These are phyloP conservation scores for Cossypha heuglini DNA, from an alignment of 2,797 vertebrate species.

Conservation along the genomic window DNA sequence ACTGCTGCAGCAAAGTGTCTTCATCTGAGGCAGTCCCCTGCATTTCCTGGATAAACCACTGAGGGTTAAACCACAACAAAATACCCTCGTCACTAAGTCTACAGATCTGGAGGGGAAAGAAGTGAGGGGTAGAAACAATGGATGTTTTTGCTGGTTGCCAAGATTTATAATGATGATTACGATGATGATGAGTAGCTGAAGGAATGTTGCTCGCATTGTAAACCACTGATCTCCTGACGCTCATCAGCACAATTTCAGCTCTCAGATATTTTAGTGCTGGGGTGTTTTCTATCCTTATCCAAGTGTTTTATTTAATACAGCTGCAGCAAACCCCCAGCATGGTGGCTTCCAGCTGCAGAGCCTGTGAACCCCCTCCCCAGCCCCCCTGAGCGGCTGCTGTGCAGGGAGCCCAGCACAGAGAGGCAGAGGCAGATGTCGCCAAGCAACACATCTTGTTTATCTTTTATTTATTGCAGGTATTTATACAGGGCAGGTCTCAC, in stretches of 20 bases:
- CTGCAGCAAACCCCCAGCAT: slow-evolving; percentile 40
- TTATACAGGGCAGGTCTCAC: slow-evolving; percentile 37
- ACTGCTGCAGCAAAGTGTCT: neutral
- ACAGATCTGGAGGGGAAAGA: neutral
- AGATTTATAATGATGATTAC: slow-evolving; percentile 37
- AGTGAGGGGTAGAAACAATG: slow-evolving; percentile 20
- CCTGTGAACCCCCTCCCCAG: neutral
- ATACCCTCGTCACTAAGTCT: neutral
- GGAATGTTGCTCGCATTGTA: slow-evolving; percentile 29
- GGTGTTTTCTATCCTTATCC: slow-evolving; percentile 39
- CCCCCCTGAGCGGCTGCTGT: neutral
- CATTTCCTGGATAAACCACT: neutral
- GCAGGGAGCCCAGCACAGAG: neutral
- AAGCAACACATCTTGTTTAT: slow-evolving; percentile 48
- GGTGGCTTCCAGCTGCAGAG: slow-evolving; percentile 54
- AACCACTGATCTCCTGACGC: slow-evolving; percentile 22
- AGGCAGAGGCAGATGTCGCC: slow-evolving; percentile 29
- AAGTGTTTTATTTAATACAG: slow-evolving; percentile 67
- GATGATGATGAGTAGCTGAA: slow-evolving; percentile 22
- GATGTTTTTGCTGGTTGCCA: slow-evolving; percentile 31
- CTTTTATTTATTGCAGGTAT: slow-evolving; percentile 61
- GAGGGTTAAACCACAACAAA: slow-evolving; percentile 7
- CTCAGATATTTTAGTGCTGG: slow-evolving; percentile 57
- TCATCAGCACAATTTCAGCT: slow-evolving; percentile 44
- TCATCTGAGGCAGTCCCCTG: slow-evolving; percentile 1